Percentiles rank a stretch among this genome's conserved stretches.
Evolutionary conservation across 2,888 invertebrate species (phyloP).

Genomic region (Metopia argyrocephala): DNA sequence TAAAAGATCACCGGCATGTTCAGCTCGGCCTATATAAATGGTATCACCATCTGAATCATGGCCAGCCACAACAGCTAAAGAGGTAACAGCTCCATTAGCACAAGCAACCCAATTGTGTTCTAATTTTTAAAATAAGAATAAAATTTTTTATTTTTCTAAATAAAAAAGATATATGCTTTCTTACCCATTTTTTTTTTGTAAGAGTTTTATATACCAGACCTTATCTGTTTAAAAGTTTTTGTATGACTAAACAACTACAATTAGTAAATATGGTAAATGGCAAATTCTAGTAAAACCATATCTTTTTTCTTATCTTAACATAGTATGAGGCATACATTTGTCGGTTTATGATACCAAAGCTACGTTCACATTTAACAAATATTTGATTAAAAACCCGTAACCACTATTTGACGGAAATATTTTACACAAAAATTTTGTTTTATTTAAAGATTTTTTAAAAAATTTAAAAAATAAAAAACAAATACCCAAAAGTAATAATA

Average conservation of each 20-base stretch:
- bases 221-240: neutral
- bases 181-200: slow-evolving; percentile 47
- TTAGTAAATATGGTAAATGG: neutral
- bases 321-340: neutral
- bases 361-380: too few relatives aligned
- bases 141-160: neutral
- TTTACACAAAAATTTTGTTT: too few relatives aligned
- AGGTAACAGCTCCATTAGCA: slow-evolving; percentile 71
- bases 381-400: too few relatives aligned
- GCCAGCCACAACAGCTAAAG: slow-evolving; percentile 81
- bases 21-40: slow-evolving; percentile 87
- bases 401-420: too few relatives aligned
- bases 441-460: too few relatives aligned
- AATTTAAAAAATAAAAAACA: too few relatives aligned
- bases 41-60: slow-evolving; percentile 85
- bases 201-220: neutral
- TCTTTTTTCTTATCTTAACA: neutral
- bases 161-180: neutral
- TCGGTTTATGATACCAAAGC: too few relatives aligned
- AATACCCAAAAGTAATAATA: too few relatives aligned
- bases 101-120: slow-evolving; percentile 79
- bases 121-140: neutral
- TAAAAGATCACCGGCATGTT: slow-evolving; percentile 82
- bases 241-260: slow-evolving; percentile 27
- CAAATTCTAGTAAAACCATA: neutral